Evolutionary conservation across 2,113 vertebrate genomes (phyloP).

Genomic region (Hippocampus comes): DNA sequence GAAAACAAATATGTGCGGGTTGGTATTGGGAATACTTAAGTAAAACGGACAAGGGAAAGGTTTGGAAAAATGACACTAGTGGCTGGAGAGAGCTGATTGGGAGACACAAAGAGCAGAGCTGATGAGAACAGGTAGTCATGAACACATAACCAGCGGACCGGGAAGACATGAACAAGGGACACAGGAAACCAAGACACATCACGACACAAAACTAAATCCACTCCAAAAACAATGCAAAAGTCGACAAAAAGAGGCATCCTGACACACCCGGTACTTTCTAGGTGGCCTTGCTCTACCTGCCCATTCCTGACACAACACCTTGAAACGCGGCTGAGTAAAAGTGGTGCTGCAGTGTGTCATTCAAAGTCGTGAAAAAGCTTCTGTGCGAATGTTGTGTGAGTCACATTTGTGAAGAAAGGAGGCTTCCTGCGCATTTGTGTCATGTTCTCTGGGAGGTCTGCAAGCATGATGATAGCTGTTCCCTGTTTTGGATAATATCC

Average conservation of each 20-base stretch:
- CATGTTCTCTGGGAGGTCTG: conserved; percentile 20
- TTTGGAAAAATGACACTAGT: not conserved
- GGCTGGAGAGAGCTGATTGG: not conserved
- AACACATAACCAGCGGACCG: too few species aligned
- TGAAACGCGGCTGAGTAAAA: conserved; percentile 23
- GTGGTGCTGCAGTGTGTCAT: conserved; percentile 3
- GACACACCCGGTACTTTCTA: not conserved
- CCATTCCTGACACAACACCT: conserved; percentile 10
- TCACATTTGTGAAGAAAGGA: conserved; percentile 43
- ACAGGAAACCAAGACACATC: not conserved
- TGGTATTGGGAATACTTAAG: too few species aligned
- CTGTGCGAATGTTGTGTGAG: conserved; percentile 48
- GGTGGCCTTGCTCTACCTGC: not conserved
- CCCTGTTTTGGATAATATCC: conserved; percentile 51
- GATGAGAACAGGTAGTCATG: not conserved
- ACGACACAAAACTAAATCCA: not conserved
- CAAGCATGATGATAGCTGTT: conserved; percentile 48
- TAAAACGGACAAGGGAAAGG: too few species aligned
- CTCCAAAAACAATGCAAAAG: not conserved
- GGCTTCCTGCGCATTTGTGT: conserved; percentile 25
- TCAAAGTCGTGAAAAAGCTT: conserved; percentile 32
- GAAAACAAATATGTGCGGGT: too few species aligned
- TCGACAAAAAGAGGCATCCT: not conserved
- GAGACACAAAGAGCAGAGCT: not conserved
- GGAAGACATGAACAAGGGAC: not conserved